Base-by-base conservation (phyloP, 2,113 vertebrate genomes). In the Carlito syrichta region DNA sequence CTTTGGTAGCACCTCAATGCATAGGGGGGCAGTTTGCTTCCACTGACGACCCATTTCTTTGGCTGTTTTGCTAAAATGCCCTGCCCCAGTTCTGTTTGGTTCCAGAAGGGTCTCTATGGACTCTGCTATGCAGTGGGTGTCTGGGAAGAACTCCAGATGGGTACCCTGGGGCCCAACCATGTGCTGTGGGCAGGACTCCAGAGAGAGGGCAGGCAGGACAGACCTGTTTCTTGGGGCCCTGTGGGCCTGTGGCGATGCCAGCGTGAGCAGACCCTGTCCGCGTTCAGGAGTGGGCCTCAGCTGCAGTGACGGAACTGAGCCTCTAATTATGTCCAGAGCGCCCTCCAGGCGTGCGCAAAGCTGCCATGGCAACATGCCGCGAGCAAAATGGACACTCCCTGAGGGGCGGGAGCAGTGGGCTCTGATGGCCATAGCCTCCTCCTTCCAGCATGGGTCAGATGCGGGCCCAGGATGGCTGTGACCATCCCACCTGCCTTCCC, bases 21-120 rank as follows among this genome's bases (percentile, higher is more conserved):
- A 22, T 8, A 8, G 10, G 3, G 5, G 32, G 35, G 7, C 32
- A 45, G 25, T 16, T 2, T 14, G 30, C 25, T 56, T 30, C 23
- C 76, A 74, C 4, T 2, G 0, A 13, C 52, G 30, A 52, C 17
- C 38, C 76, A 2, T 52, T 12, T 85, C 43, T 87, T 83, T 62
- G 50, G 38, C 7, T 19, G 45, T 40, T 30, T 32, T 63, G 30
- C 12, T 30, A 56, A 74, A 43, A 52, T 0, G 19, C 11, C 17
- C 19, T 3, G 0, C 8, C 58, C 54, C 32, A 20, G 88, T 20
- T 48, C 32, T 32, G 16, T 0, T 1, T 60, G n/a, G 56, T 4
- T 3, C 4, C 13, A 22, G 58, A 20, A 0, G 0, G 38, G 10
- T 43, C 25, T n/a, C 50, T 6, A 8, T 32, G 2, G 14, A 83